These are phyloP conservation scores for Pachyramphus minor DNA, from an alignment of 2,113 vertebrate genomes.

Conservation along the genomic window DNA sequence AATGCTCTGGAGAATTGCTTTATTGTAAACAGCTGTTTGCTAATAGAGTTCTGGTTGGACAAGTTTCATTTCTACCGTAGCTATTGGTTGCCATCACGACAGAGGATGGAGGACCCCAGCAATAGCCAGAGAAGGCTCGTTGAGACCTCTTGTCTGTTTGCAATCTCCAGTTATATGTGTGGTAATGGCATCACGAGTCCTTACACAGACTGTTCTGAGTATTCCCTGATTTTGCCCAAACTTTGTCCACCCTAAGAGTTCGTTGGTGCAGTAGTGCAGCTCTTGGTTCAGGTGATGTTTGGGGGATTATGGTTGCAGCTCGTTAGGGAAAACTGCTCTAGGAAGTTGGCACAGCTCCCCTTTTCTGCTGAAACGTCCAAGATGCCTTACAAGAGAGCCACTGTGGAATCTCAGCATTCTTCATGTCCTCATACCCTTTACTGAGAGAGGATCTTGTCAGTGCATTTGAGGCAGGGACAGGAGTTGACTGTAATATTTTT, in stretches of 20 bases:
- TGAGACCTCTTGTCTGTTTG: background rate
- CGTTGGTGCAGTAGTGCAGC: background rate
- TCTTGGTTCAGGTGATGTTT: background rate
- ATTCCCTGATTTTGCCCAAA: fast-evolving
- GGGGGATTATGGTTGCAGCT: background rate
- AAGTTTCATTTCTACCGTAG: background rate
- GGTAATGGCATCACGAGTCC: background rate
- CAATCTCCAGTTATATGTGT: background rate
- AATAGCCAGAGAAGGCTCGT: background rate
- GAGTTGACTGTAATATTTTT: background rate
- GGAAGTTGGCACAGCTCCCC: background rate
- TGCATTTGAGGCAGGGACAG: background rate
- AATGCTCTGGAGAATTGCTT: background rate
- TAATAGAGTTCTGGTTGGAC: background rate
- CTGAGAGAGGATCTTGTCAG: background rate
- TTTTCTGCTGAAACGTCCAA: background rate
- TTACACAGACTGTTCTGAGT: background rate
- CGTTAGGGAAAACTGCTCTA: fast-evolving
- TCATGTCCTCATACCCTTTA: background rate
- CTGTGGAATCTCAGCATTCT: background rate
- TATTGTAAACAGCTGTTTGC: background rate
- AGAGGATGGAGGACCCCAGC: background rate
- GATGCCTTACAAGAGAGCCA: background rate
- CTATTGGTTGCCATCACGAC: fast-evolving
- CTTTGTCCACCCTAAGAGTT: no score